Evolutionary conservation across 2,888 invertebrate genomes (phyloP).

Genomic region (Holacanthella duospinosa): DNA sequence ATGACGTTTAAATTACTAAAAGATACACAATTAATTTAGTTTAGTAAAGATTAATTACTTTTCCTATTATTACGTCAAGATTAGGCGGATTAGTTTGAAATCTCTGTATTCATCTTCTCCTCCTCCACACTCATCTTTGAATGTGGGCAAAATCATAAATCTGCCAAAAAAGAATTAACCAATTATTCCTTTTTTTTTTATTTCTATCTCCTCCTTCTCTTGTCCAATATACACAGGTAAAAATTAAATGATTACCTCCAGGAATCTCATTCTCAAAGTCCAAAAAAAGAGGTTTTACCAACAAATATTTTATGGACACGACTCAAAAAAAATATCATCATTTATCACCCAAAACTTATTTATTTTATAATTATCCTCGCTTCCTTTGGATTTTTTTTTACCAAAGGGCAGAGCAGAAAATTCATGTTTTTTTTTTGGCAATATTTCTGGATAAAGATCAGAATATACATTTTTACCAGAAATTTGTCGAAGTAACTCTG

Average conservation of each 20-base stretch:
- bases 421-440: no score
- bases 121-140: slow-evolving; percentile 1
- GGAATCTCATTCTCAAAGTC: not conserved
- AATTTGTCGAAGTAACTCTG: no score
- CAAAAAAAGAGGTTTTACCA: not conserved
- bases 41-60: slow-evolving; percentile 1
- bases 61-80: not conserved
- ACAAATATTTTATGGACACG: not conserved
- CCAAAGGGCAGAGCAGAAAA: no score
- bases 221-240: no score
- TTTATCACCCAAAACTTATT: not conserved
- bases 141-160: slow-evolving; percentile 28
- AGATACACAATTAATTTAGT: slow-evolving; percentile 3
- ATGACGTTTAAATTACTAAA: no score
- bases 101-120: not conserved
- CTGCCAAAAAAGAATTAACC: slow-evolving; percentile 31
- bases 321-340: not conserved
- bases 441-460: no score
- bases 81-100: not conserved
- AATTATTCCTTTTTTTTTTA: slow-evolving; percentile 28
- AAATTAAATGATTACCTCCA: no score
- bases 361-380: no score
- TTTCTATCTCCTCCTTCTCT: slow-evolving; percentile 18
- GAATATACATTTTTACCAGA: no score
- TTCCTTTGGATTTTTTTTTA: no score